Percentiles rank a stretch among this genome's conserved stretches.
phyloP scores from a whole-genome alignment of 2,113 vertebrate genomes.

The Laterallus jamaicensis region DNA sequence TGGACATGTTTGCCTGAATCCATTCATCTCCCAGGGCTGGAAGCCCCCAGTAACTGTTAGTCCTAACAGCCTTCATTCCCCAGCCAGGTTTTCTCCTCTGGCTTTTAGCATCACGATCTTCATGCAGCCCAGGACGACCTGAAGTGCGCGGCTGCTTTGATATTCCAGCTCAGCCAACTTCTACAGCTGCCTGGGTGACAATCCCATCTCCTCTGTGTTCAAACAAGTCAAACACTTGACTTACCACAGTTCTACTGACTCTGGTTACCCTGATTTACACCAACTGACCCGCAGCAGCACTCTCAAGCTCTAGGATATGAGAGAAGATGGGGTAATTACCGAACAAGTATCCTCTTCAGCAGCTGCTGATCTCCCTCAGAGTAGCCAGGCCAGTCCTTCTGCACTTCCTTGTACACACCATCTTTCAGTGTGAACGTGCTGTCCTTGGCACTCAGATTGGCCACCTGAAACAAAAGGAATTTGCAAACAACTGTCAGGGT shows the following conservation, averaged over 20 bases:
- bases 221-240: not conserved
- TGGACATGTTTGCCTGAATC: not conserved
- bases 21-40: not conserved
- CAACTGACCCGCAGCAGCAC: not conserved
- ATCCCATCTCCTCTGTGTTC: no score
- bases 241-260: not conserved
- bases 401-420: constrained; percentile 89
- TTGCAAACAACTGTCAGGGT: not conserved
- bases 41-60: not conserved
- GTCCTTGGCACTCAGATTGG: constrained; percentile 88
- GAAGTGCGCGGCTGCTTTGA: not conserved
- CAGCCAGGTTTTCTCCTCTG: not conserved
- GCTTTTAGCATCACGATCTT: not conserved
- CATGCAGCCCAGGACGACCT: not conserved
- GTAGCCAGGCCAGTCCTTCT: constrained; percentile 97
- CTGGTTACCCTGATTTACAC: not conserved
- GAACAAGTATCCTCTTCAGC: constrained; percentile 89
- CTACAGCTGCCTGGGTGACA: not conserved
- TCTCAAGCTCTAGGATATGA: not conserved
- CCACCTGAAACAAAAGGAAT: constrained; percentile 81
- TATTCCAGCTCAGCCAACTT: not conserved
- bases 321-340: constrained; percentile 72
- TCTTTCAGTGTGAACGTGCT: constrained; percentile 93
- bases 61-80: not conserved
- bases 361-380: constrained; percentile 94